These are phyloP conservation scores for Epizoanthus stellaris DNA, from an alignment of 92 coral and sea anemone species.

Conservation along the genomic window DNA sequence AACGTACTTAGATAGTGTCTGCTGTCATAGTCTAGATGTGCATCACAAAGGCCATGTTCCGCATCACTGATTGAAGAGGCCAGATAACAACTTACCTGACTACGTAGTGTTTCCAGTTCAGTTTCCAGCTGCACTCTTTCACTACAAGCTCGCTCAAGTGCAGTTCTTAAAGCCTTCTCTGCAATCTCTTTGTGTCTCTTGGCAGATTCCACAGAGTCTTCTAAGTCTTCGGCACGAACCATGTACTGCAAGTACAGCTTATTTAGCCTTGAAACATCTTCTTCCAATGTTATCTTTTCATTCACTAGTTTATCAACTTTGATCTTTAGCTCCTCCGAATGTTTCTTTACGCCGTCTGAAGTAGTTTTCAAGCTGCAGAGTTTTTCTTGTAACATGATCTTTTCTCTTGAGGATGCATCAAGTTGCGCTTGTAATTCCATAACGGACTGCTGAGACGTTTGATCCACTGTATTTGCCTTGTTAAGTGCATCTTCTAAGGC, in stretches of 20 bases:
- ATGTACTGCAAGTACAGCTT: conserved; percentile 16
- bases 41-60: too few species aligned
- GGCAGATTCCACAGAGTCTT: conserved; percentile 12
- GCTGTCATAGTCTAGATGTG: too few species aligned
- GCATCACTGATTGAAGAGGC: too few species aligned
- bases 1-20: too few species aligned
- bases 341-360: conserved; percentile 22
- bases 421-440: not conserved
- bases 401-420: conserved; percentile 4
- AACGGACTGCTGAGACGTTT: not conserved
- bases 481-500: too few species aligned
- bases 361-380: not conserved
- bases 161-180: not conserved
- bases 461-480: too few species aligned
- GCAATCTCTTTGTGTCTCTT: conserved; percentile 12
- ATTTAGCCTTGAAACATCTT: not conserved
- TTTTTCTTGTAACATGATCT: not conserved
- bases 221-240: conserved; percentile 11
- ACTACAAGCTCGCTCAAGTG: not conserved
- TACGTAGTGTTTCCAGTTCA: too few species aligned
- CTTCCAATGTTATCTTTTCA: conserved; percentile 2
- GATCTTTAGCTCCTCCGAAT: not conserved
- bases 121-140: conserved; percentile 19
- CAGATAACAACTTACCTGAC: too few species aligned
- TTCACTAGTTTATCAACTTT: not conserved